Evolutionary conservation across 2,113 vertebrate genomes (phyloP).

Genomic region (Copsychus sechellarum): DNA sequence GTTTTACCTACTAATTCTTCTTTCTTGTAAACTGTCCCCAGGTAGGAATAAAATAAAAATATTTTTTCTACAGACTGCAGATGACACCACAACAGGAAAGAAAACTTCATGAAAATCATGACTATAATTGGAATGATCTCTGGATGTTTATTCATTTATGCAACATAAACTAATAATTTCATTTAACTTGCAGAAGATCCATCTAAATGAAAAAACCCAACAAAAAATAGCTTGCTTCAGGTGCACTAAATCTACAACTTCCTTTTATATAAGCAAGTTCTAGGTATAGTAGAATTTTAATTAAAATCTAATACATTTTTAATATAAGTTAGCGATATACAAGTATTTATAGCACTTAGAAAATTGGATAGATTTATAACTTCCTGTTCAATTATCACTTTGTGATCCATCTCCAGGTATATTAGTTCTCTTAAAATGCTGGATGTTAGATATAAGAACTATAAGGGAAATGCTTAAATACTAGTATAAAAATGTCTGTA

Average conservation of each 20-base stretch:
- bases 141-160: background rate
- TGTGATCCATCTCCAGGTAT: conserved; percentile 32
- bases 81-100: background rate
- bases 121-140: background rate
- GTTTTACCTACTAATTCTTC: background rate
- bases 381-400: conserved; percentile 41
- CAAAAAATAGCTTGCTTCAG: background rate
- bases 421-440: conserved; percentile 41
- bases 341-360: conserved; percentile 17
- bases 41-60: background rate
- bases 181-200: background rate
- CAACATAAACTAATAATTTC: background rate
- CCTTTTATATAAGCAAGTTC: background rate
- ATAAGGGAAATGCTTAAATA: conserved; percentile 61
- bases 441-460: conserved; percentile 12
- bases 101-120: background rate
- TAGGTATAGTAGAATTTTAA: background rate
- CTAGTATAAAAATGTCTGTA: conserved; percentile 56
- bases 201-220: background rate
- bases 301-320: background rate
- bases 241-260: background rate
- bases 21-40: background rate
- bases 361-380: conserved; percentile 41
- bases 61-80: background rate
- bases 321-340: background rate